Evolutionary conservation across 2,113 vertebrate genomes (phyloP).

Genomic region (Archocentrus centrarchus): DNA sequence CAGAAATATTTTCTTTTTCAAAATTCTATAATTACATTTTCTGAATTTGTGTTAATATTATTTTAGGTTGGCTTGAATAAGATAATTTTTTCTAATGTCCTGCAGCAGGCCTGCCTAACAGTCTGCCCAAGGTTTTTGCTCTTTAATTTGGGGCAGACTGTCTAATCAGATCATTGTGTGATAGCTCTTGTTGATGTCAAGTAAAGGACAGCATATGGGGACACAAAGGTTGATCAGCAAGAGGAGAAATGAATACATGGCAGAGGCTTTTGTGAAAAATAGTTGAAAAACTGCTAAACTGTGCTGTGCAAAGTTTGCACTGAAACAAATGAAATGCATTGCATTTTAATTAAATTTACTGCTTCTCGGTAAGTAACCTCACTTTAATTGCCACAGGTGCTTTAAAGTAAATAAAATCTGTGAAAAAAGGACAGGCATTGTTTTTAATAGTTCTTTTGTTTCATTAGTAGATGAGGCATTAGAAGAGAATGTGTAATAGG

Average conservation of each 20-base stretch:
- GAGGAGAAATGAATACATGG: conserved; percentile 45
- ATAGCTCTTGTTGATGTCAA: conserved; percentile 62
- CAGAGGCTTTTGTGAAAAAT: conserved; percentile 7
- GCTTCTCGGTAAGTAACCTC: background rate
- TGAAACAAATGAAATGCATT: background rate
- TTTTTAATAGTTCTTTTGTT: background rate
- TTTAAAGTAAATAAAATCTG: background rate
- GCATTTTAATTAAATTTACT: background rate
- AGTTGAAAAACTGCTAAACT: background rate
- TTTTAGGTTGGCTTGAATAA: background rate
- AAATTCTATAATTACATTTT: background rate
- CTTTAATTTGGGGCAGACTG: conserved; percentile 70
- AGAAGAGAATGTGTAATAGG: background rate
- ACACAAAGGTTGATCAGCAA: conserved; percentile 51
- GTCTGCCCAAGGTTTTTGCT: conserved; percentile 65
- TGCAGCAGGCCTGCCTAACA: conserved; percentile 53
- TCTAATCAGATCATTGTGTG: conserved; percentile 74
- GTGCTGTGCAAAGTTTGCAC: background rate
- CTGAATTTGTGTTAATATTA: background rate
- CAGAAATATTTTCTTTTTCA: background rate
- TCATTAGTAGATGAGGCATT: background rate
- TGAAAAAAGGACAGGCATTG: background rate
- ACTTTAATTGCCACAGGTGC: background rate
- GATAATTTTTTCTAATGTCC: conserved; percentile 49
- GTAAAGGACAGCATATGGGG: conserved; percentile 65